Base-by-base conservation (phyloP, 2,888 invertebrate species). In the Alcis repandata region DNA sequence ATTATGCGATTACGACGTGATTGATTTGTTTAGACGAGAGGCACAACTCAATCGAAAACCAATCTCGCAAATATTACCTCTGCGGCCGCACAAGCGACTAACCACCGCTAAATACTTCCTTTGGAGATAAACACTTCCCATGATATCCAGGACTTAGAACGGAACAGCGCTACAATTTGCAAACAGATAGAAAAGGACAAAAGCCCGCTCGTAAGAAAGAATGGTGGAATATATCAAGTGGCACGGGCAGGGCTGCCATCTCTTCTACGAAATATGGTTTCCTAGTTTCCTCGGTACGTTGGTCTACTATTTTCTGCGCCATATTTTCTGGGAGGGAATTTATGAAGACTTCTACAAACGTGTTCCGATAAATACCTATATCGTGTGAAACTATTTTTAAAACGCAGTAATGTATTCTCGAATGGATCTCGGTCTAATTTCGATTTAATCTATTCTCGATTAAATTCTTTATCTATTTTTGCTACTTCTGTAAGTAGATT, bases 141-240 rank as follows among this genome's bases (percentile, higher is more conserved):
- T 20, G 41, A 59, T 41, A 49, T n/a, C 32, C 40, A n/a, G n/a
- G 13, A 33, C 17, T 59, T 19, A 9, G 52, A 59, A n/a, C 15
- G 43, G 19, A 41, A 59, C 59, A 45, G 36, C 20, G 27, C 9
- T 52, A 43, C 20, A 10, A 36, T 22, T 36, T 20, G 19, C 32
- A 20, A 7, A 36, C 19, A 8, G 52, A 43, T 8, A 45, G 48
- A 54, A 19, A 40, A 3, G n/a, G 48, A 61, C 40, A 33, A 9
- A 33, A 1, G 2, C 2, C 10, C 27, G 38, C 46, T 53, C 17
- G 46, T 27, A 40, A 19, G 40, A 40, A 61, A 38, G 45, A 60
- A 59, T 45, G 45, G 59, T n/a, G 36, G 19, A 60, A 53, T 52
- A 51, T 60, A 60, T 60, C 60, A 46, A 22, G 38, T 53, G 45